phyloP scores from a whole-genome alignment of 2,797 vertebrate species.

The Falco biarmicus region DNA sequence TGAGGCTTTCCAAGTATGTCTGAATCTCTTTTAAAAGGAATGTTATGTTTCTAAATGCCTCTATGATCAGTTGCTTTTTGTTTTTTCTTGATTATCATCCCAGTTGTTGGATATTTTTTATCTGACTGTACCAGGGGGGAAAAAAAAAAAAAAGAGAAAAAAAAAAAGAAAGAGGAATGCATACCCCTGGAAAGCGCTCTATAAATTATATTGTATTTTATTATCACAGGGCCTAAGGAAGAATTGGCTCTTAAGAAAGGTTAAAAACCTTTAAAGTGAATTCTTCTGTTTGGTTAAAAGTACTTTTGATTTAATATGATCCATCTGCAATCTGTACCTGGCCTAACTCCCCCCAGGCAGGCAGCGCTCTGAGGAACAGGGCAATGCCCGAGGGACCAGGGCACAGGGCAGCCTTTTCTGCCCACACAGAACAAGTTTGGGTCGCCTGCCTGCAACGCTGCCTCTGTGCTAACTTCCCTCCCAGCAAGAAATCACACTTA shows the following conservation, averaged over 20 bases:
- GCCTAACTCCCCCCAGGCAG: background rate
- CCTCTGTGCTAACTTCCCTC: background rate
- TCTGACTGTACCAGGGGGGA: slow-evolving; percentile 6
- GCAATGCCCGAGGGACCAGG: background rate
- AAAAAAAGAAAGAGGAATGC: slow-evolving; percentile 21
- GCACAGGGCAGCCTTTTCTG: background rate
- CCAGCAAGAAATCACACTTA: background rate
- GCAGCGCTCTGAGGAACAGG: fast-evolving
- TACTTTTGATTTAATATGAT: slow-evolving; percentile 66
- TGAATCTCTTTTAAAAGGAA: slow-evolving; percentile 51
- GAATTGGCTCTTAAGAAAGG: slow-evolving; percentile 72
- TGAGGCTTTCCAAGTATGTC: slow-evolving; percentile 57
- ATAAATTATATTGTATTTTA: slow-evolving; percentile 66
- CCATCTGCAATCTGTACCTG: slow-evolving; percentile 55
- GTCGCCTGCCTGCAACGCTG: fast-evolving
- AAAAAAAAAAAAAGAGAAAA: background rate
- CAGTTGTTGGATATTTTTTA: slow-evolving; percentile 44
- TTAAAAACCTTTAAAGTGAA: slow-evolving; percentile 76
- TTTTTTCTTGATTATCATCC: slow-evolving; percentile 61
- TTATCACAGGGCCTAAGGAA: slow-evolving; percentile 68
- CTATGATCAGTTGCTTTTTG: slow-evolving; percentile 56
- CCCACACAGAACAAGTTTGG: background rate
- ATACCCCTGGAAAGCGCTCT: slow-evolving; percentile 3
- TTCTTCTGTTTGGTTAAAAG: slow-evolving; percentile 74
- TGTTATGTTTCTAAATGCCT: slow-evolving; percentile 54